Base-by-base conservation (phyloP, 2,888 invertebrate species). In the Conchocele bisecta region DNA sequence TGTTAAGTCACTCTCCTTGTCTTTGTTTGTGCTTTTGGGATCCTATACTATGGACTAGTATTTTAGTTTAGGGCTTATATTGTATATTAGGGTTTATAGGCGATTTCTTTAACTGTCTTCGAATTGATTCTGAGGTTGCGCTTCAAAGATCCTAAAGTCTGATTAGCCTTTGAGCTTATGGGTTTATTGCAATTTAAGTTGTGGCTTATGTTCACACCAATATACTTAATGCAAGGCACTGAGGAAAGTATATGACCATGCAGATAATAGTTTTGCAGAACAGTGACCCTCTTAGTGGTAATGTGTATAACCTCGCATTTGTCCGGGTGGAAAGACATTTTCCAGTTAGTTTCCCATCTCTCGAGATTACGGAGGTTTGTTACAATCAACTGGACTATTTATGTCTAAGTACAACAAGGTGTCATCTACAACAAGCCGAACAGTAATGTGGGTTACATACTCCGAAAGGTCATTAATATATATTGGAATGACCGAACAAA, bases 81-180 rank as follows among this genome's bases (percentile, higher is more conserved):
- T 24, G 2, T n/a, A n/a, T n/a, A n/a, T n/a, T n/a, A n/a, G n/a
- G 48, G 31, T 48, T 48, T 48, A 13, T 48, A 48, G 3, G 48
- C 28, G 15, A n/a, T 48, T 3, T 24, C 48, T 13, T 48, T 48
- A 20, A 48, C 31, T 26, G 28, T 28, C 29, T 17, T 24, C 2
- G 48, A 48, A 22, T 48, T 48, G 48, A 48, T 48, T 26, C 28
- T 48, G 13, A 48, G 22, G 28, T 48, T 48, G 3, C 48, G 26
- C 31, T 24, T 48, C 48, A 48, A 31, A 48, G 31, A 48, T 29
- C 48, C 48, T 48, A 48, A 31, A 48, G 48, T 48, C 28, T 48
- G 26, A 48, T 48, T 48, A n/a, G 48, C 48, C 28, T 48, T 48
- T 26, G 48, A 48, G 24, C n/a, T 29, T 28, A 48, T 48, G 28